phyloP scores from a whole-genome alignment of 1,140 invertebrate genomes.

The Cyphomyrmex costatus region DNA sequence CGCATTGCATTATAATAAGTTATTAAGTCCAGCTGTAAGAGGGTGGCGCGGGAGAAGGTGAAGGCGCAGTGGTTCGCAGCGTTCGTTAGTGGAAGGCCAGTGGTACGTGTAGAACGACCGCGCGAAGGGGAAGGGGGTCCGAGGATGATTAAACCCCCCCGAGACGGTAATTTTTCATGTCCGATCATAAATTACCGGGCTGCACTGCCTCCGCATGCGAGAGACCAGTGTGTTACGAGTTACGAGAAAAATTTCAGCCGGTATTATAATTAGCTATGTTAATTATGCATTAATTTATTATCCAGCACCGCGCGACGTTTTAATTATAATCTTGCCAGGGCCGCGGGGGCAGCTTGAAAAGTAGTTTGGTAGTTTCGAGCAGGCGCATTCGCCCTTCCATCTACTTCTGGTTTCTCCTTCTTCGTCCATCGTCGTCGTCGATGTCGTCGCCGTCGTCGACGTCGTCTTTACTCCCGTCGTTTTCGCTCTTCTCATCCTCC shows the following conservation, averaged over 20 bases:
- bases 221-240: conserved; percentile 79
- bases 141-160: conserved; percentile 85
- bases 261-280: conserved; percentile 87
- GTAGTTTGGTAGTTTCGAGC: conserved; percentile 83
- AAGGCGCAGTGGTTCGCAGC: conserved; percentile 64
- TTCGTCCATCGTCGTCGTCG: conserved; percentile 48
- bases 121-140: conserved; percentile 66
- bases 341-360: conserved; percentile 82
- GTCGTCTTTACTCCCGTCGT: conserved; percentile 22
- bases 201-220: conserved; percentile 81
- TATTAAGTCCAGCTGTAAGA: conserved; percentile 76
- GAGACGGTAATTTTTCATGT: conserved; percentile 86
- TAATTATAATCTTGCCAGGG: conserved; percentile 84
- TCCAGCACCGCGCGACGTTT: conserved; percentile 84
- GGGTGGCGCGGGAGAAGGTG: conserved; percentile 49
- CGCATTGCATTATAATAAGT: conserved; percentile 80
- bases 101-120: conserved; percentile 48
- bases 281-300: conserved; percentile 86
- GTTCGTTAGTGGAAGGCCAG: conserved; percentile 63
- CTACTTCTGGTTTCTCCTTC: conserved; percentile 62
- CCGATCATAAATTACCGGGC: conserved; percentile 85
- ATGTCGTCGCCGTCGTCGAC: conserved; percentile 23
- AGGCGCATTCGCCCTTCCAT: conserved; percentile 69
- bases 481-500: neutral
- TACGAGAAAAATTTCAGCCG: conserved; percentile 84